phyloP scores from a whole-genome alignment of 2,888 invertebrate species.

The Eristalis tenax region DNA sequence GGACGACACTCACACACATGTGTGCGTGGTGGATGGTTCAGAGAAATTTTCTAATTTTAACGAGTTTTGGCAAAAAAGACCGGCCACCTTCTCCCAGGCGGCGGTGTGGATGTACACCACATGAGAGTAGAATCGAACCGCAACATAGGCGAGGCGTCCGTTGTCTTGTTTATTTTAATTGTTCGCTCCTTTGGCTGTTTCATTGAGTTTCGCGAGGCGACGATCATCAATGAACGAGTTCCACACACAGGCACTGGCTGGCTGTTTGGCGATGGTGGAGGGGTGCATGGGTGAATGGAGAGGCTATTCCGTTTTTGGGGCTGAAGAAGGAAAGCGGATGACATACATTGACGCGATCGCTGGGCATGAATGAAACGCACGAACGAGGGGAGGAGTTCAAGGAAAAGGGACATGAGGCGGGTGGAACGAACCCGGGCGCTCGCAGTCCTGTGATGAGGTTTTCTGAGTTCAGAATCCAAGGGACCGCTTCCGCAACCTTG shows the following conservation, averaged over 20 bases:
- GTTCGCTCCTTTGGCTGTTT: conserved; percentile 14
- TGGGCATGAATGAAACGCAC: neutral
- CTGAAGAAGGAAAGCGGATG: neutral
- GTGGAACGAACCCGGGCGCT: too few species aligned
- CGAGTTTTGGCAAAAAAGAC: neutral
- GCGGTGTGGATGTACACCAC: too few species aligned
- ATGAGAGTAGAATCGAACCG: too few species aligned
- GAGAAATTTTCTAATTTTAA: too few species aligned
- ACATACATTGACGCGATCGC: neutral
- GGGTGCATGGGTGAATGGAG: too few species aligned
- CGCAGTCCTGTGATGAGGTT: too few species aligned
- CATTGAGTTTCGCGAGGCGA: conserved; percentile 39
- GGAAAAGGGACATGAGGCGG: neutral
- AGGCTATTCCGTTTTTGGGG: neutral
- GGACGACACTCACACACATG: too few species aligned
- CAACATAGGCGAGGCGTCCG: neutral
- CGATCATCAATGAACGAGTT: conserved; percentile 45
- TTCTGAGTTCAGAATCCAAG: too few species aligned
- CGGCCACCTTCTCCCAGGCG: neutral
- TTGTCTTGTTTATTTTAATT: conserved; percentile 35
- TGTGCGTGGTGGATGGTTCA: neutral
- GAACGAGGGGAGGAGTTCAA: neutral
- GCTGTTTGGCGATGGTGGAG: too few species aligned
- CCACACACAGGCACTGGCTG: neutral
- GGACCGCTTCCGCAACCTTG: too few species aligned